Evolutionary conservation across 2,113 vertebrate genomes (phyloP), one percentile per base, ranked within the genome.

Genomic region (Sciurus niger): DNA sequence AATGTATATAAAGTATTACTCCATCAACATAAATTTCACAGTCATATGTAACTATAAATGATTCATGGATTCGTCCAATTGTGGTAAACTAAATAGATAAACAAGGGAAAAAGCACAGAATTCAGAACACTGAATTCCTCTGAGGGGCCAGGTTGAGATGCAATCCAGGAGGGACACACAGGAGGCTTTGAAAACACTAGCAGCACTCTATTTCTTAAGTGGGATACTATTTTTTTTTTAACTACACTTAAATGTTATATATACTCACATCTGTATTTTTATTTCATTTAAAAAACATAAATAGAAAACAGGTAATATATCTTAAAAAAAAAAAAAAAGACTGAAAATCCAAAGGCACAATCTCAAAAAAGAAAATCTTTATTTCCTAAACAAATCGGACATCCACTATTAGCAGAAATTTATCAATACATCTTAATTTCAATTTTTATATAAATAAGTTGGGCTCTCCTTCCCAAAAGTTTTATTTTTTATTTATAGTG

Each of bases 361-460:
- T 48, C 60, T 77, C 13, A n/a, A 87, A 51, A 77, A 60, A 34
- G 58, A 80, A 30, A 58, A 67, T 9, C 37, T 92, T 72, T 76
- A 74, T 80, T 87, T 84, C 79, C 25, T 55, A 65, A 83, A 78
- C n/a, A 89, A 82, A 82, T 86, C 63, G 90, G 53, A 96, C 37
- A 25, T 74, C 37, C 32, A 58, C 63, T 18, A 65, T 37, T 93
- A 90, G 6, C 58, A 94, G n/a, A 97, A 94, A 70, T 40, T 80
- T 77, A 80, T 9, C 46, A 78, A 16, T 4, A 67, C 90, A 84
- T 94, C 67, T 95, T 86, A 43, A 78, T 43, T 93, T 72, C 30
- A 76, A 32, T 72, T 93, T 96, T 80, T 79, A n/a, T 28, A 73
- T 86, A 78, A 73, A 24, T 82, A 94, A 77, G 37, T 40, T 74